Evolutionary conservation across 2,113 vertebrate genomes (phyloP).

Genomic region (Ptychochromis oligacanthus): DNA sequence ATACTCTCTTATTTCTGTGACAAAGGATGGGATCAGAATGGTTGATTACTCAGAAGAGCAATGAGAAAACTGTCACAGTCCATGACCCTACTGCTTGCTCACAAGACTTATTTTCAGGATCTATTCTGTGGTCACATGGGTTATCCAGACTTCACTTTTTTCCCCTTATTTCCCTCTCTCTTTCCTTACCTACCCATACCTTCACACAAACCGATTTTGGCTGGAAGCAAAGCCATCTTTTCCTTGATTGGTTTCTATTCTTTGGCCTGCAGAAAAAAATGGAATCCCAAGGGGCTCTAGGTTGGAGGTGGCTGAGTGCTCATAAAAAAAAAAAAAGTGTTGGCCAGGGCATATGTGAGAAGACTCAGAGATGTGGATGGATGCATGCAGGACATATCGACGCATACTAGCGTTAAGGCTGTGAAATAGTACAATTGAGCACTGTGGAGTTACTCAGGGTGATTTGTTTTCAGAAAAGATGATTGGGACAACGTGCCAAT

Average conservation of each 20-base stretch:
- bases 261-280: slow-evolving; percentile 23
- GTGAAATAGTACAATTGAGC: background rate
- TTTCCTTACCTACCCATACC: background rate
- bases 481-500: background rate
- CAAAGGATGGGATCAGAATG: slow-evolving; percentile 21
- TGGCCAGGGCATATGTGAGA: slow-evolving; percentile 6
- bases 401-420: background rate
- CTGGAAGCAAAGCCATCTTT: slow-evolving; percentile 60
- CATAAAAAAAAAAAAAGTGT: slow-evolving; percentile 29
- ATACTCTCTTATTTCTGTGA: background rate
- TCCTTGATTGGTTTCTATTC: slow-evolving; percentile 72
- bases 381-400: background rate
- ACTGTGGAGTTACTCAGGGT: background rate
- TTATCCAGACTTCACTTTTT: slow-evolving; percentile 16
- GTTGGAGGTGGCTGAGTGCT: slow-evolving; percentile 21
- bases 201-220: slow-evolving; percentile 11
- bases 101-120: slow-evolving; percentile 54
- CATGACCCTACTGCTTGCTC: slow-evolving; percentile 48
- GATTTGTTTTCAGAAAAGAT: slow-evolving; percentile 9
- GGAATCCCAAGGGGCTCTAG: background rate
- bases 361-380: slow-evolving; percentile 22
- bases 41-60: slow-evolving; percentile 11
- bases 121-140: slow-evolving; percentile 47
- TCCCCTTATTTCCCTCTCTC: background rate
- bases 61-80: slow-evolving; percentile 53